A percentile compares a stretch with the other conserved stretches of the same genome.
Evolutionary conservation across 2,797 vertebrate species (phyloP).

Genomic region (Tachyglossus aculeatus): DNA sequence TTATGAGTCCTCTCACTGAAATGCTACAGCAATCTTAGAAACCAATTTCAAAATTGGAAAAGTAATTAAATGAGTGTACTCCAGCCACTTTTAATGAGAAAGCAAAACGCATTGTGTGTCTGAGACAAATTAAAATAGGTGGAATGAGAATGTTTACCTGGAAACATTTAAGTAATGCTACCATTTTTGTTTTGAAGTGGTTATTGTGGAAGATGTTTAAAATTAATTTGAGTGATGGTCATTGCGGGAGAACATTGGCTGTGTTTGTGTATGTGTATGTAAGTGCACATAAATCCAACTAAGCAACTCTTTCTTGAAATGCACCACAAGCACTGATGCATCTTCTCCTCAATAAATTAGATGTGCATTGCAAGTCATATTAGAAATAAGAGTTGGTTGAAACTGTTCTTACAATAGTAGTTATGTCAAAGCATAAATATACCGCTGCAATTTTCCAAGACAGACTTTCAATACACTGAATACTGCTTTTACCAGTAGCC

Average conservation of each 20-base stretch:
- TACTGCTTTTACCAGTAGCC: constrained; percentile 32
- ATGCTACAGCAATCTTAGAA: not conserved
- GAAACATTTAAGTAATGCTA: constrained; percentile 15
- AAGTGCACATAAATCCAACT: no score
- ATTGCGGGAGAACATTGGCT: no score
- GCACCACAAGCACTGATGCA: not conserved
- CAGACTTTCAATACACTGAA: constrained; percentile 15
- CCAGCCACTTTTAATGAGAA: constrained; percentile 15
- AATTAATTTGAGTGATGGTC: constrained; percentile 23
- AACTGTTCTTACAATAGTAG: constrained; percentile 3
- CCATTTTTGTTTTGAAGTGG: constrained; percentile 2
- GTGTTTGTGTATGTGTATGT: no score
- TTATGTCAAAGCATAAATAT: not conserved
- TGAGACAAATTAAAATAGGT: not conserved
- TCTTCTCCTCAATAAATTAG: constrained; percentile 1
- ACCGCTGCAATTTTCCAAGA: not conserved
- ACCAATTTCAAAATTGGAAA: not conserved
- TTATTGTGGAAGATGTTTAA: constrained; percentile 30
- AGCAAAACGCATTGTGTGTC: not conserved
- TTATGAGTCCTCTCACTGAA: not conserved
- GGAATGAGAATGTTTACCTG: constrained; percentile 15
- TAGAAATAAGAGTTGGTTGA: not conserved
- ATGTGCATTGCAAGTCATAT: not conserved
- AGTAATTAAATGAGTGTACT: constrained; percentile 20
- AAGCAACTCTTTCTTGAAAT: not conserved